Evolutionary conservation across 2,888 invertebrate genomes (phyloP).

Genomic region (Hyposoter didymator): DNA sequence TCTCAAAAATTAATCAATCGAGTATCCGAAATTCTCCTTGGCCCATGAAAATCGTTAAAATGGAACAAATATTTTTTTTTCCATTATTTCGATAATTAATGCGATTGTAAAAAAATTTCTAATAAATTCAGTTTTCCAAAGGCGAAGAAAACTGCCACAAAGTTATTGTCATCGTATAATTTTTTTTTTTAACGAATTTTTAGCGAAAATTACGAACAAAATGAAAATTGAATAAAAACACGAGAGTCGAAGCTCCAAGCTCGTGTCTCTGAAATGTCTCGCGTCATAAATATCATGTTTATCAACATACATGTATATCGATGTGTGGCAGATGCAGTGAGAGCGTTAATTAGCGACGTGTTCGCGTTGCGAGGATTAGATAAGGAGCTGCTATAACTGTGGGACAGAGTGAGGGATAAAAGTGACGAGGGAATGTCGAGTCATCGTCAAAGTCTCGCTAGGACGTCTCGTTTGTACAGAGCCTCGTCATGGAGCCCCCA

Average conservation of each 20-base stretch:
- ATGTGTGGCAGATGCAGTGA: not conserved
- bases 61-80: too few relatives aligned
- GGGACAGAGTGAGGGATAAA: not conserved
- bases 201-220: too few relatives aligned
- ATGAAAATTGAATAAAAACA: not conserved
- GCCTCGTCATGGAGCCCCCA: slow-evolving; percentile 11
- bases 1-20: not conserved
- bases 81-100: too few relatives aligned
- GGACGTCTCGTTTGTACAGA: not conserved
- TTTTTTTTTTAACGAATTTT: too few relatives aligned
- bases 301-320: not conserved
- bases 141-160: too few relatives aligned
- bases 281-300: slow-evolving; percentile 10
- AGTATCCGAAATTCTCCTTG: too few relatives aligned
- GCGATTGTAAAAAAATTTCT: too few relatives aligned
- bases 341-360: slow-evolving; percentile 51
- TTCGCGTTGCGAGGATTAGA: slow-evolving; percentile 32
- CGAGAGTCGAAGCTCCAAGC: not conserved
- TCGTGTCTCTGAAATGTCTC: not conserved
- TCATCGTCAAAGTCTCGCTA: slow-evolving; percentile 46
- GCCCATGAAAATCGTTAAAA: too few relatives aligned
- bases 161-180: too few relatives aligned
- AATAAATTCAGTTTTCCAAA: too few relatives aligned
- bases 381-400: slow-evolving; percentile 49
- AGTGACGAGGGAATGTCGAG: slow-evolving; percentile 21